Evolutionary conservation across 2,888 invertebrate species (phyloP).

Genomic region (Cryptocephalus primarius): DNA sequence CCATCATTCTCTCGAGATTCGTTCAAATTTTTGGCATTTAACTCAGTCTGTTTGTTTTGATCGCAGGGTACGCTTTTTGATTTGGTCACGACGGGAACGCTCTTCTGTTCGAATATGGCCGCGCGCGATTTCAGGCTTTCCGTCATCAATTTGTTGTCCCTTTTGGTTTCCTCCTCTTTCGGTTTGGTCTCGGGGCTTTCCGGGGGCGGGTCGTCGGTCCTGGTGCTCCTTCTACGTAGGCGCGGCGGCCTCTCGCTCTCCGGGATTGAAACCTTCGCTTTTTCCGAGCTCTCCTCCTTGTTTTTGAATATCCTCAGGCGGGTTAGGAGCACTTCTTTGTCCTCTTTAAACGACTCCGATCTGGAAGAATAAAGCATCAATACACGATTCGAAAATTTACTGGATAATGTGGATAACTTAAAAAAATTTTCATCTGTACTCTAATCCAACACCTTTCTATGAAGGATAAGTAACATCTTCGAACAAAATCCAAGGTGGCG

Average conservation of each 20-base stretch:
- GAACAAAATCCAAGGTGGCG: too few species aligned
- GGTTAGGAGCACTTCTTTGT: slow-evolving; percentile 42
- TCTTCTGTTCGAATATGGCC: slow-evolving; percentile 26
- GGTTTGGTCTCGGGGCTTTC: background rate
- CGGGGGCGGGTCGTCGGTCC: slow-evolving; percentile 13
- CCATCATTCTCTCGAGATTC: slow-evolving; percentile 4
- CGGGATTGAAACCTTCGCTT: slow-evolving; percentile 3
- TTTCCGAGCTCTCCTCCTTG: slow-evolving; percentile 17
- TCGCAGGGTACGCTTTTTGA: slow-evolving; percentile 5
- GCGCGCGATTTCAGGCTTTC: slow-evolving; percentile 25
- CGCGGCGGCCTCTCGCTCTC: slow-evolving; percentile 9
- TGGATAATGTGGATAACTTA: too few species aligned
- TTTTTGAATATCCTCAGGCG: slow-evolving; percentile 35
- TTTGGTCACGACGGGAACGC: slow-evolving; percentile 4
- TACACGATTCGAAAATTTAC: background rate
- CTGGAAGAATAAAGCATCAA: slow-evolving; percentile 31
- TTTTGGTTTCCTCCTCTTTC: background rate
- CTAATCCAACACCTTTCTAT: too few species aligned
- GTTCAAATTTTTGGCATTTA: slow-evolving; percentile 11
- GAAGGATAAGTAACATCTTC: too few species aligned
- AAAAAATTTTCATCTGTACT: too few species aligned
- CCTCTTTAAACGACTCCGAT: slow-evolving; percentile 64
- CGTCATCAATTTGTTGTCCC: slow-evolving; percentile 12
- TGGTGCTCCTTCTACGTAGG: slow-evolving; percentile 15
- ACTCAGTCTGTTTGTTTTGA: slow-evolving; percentile 9